Percentiles rank a stretch among this genome's conserved stretches.
phyloP scores from a whole-genome alignment of 1,140 invertebrate species.

The Helicorthomorpha holstii region DNA sequence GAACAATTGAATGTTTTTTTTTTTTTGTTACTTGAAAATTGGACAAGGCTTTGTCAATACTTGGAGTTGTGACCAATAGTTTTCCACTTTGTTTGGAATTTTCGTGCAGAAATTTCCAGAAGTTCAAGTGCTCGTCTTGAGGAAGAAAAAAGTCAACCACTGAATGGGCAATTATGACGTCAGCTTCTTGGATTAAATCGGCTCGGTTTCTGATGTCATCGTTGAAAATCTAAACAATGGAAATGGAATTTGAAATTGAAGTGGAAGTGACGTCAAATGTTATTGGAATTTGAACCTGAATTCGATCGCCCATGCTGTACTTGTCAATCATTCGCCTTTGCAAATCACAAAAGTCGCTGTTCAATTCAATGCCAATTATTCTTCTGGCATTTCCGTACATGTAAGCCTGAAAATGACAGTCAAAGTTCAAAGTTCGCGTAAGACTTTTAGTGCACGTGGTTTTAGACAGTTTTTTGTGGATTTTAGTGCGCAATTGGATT shows the following conservation, averaged over 20 bases:
- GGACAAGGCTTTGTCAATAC: background rate
- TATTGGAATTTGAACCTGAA: too few species aligned
- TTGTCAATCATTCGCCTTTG: slow-evolving; percentile 39
- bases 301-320: slow-evolving; percentile 32
- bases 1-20: background rate
- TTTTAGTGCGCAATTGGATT: too few species aligned
- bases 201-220: slow-evolving; percentile 35
- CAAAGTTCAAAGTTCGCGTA: too few species aligned
- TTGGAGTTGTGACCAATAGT: slow-evolving; percentile 36
- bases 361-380: slow-evolving; percentile 53
- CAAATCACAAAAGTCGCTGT: slow-evolving; percentile 42
- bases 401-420: slow-evolving; percentile 37
- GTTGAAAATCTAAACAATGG: slow-evolving; percentile 20
- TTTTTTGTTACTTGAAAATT: background rate
- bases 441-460: too few species aligned
- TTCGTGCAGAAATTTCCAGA: slow-evolving; percentile 40
- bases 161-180: slow-evolving; percentile 45
- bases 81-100: slow-evolving; percentile 32
- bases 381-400: slow-evolving; percentile 36
- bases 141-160: slow-evolving; percentile 45
- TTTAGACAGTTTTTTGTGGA: too few species aligned
- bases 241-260: background rate
- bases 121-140: slow-evolving; percentile 31
- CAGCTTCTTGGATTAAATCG: slow-evolving; percentile 33
- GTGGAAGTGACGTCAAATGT: too few species aligned